Evolutionary conservation across 2,888 invertebrate species (phyloP).

Genomic region (Drosophila pegasa): DNA sequence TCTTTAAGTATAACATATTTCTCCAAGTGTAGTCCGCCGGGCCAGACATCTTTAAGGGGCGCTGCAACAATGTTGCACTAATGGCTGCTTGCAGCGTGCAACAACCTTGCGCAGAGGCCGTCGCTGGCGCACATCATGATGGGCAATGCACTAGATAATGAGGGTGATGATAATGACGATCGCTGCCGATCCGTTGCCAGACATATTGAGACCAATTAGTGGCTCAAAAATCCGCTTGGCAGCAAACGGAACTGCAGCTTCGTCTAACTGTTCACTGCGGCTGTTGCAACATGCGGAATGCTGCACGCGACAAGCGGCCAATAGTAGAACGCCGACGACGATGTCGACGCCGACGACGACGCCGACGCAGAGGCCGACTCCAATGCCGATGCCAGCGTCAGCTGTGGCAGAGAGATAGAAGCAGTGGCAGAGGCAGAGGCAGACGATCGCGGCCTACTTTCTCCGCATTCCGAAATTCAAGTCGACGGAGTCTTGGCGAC

Average conservation of each 20-base stretch:
- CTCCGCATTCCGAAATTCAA: slow-evolving; percentile 84
- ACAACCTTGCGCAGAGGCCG: slow-evolving; percentile 67
- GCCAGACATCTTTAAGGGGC: slow-evolving; percentile 13
- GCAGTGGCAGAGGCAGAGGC: neutral
- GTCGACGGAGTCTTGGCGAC: slow-evolving; percentile 42
- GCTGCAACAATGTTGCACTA: slow-evolving; percentile 73
- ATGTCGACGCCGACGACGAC: slow-evolving; percentile 10
- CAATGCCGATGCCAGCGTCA: slow-evolving; percentile 5
- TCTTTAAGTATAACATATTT: too few species aligned
- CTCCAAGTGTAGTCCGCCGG: neutral
- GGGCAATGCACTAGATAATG: slow-evolving; percentile 18
- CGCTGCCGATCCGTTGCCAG: slow-evolving; percentile 54
- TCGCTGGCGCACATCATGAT: slow-evolving; percentile 3
- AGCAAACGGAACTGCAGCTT: slow-evolving; percentile 82
- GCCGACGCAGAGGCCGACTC: slow-evolving; percentile 25
- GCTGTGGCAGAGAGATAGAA: slow-evolving; percentile 19
- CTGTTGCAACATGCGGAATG: slow-evolving; percentile 60
- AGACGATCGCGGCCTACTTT: slow-evolving; percentile 84
- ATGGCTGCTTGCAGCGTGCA: slow-evolving; percentile 59
- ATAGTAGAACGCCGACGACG: slow-evolving; percentile 35
- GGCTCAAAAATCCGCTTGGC: slow-evolving; percentile 83
- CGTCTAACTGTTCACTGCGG: slow-evolving; percentile 74
- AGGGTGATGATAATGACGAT: slow-evolving; percentile 28
- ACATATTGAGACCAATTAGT: slow-evolving; percentile 80
- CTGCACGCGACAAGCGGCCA: slow-evolving; percentile 70